phyloP scores from a whole-genome alignment of 2,888 invertebrate species.

The Eurytoma californica region DNA sequence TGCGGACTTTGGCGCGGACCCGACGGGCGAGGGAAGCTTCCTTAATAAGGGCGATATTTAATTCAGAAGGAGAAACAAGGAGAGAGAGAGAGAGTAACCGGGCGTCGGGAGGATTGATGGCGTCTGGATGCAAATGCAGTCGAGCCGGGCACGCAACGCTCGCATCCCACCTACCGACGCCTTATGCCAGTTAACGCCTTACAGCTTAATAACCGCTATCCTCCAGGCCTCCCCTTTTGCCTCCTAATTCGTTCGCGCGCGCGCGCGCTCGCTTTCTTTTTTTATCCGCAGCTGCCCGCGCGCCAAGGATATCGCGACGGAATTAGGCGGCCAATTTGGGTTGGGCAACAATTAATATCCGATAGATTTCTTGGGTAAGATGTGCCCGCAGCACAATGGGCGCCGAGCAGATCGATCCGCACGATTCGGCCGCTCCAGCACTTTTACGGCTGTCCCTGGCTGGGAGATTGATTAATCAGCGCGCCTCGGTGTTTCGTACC shows the following conservation, averaged over 20 bases:
- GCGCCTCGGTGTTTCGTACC: background rate
- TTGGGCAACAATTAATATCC: slow-evolving; percentile 32
- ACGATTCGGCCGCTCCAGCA: slow-evolving; percentile 2
- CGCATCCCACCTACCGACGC: slow-evolving; percentile 73
- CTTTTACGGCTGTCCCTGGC: slow-evolving; percentile 34
- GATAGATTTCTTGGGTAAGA: background rate
- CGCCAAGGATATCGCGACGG: background rate
- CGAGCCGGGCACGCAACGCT: slow-evolving; percentile 70
- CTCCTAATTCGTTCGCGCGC: slow-evolving; percentile 7
- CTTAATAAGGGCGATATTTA: slow-evolving; percentile 70
- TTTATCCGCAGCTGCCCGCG: background rate
- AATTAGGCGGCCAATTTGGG: background rate
- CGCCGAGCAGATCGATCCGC: background rate
- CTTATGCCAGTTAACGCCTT: slow-evolving; percentile 76
- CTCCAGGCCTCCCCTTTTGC: slow-evolving; percentile 57
- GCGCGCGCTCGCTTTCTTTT: background rate
- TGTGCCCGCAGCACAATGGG: background rate
- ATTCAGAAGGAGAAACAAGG: slow-evolving; percentile 61
- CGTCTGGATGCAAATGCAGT: slow-evolving; percentile 75
- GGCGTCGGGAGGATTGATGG: slow-evolving; percentile 75
- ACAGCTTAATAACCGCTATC: slow-evolving; percentile 74
- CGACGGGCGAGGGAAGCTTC: slow-evolving; percentile 46
- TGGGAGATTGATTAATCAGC: slow-evolving; percentile 37
- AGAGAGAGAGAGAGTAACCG: slow-evolving; percentile 64
- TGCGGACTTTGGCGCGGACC: no score